These are phyloP conservation scores for Empidonax traillii DNA, from an alignment of 2,113 vertebrate genomes.

Conservation along the genomic window DNA sequence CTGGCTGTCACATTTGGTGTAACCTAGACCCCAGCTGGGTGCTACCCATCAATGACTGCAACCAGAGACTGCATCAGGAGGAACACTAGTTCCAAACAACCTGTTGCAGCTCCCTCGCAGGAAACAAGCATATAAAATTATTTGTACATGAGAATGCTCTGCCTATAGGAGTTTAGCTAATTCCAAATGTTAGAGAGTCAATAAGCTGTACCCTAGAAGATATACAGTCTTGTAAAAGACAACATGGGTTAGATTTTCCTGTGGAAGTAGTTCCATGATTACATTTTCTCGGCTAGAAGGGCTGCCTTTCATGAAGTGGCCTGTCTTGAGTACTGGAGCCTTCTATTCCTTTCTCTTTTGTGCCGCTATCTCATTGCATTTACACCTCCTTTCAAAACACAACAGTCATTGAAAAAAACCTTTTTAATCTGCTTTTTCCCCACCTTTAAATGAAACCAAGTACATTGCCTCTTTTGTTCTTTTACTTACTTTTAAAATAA, in stretches of 20 bases:
- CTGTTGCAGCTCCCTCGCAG: not conserved
- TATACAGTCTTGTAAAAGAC: not conserved
- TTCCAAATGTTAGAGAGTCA: not conserved
- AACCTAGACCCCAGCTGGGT: not conserved
- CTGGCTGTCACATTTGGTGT: not conserved
- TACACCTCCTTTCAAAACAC: not conserved
- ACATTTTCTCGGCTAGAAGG: not conserved
- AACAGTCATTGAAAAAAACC: not conserved
- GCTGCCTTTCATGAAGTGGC: not conserved
- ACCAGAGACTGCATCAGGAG: not conserved
- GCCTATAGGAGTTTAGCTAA: not conserved
- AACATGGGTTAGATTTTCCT: not conserved
- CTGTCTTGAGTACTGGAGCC: not conserved
- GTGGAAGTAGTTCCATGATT: not conserved
- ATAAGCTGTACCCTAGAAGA: not conserved
- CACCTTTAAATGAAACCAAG: not conserved
- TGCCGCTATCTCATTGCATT: not conserved
- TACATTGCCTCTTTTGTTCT: not conserved
- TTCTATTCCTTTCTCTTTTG: not conserved
- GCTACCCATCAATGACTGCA: not conserved
- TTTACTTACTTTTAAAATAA: not conserved
- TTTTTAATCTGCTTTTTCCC: accelerated
- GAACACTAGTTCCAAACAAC: not conserved
- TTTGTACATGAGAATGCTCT: not conserved
- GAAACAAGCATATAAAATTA: not conserved